These are phyloP conservation scores for Philhelius pedissequus DNA, from an alignment of 2,888 invertebrate species.

Conservation along the genomic window DNA sequence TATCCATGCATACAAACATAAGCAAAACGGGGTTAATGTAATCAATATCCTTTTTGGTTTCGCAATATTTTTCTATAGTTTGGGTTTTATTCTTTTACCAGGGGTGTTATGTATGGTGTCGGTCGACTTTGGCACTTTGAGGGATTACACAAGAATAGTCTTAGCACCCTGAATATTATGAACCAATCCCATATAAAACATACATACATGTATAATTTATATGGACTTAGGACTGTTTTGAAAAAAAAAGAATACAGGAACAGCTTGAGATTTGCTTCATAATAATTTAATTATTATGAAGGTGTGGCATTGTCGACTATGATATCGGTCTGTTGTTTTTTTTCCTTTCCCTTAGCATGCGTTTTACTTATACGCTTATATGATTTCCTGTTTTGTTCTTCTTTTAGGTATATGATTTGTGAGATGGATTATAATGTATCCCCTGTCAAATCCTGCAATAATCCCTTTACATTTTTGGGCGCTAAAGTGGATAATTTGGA, in stretches of 20 bases:
- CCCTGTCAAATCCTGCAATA: conserved; percentile 59
- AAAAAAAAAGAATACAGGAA: conserved; percentile 19
- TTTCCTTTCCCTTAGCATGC: neutral
- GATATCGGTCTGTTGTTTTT: neutral
- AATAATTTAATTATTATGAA: conserved; percentile 69
- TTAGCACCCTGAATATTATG: conserved; percentile 26
- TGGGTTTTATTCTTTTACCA: neutral
- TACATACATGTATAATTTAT: no score
- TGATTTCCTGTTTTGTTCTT: conserved; percentile 1
- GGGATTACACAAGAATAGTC: conserved; percentile 50
- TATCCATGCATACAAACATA: neutral
- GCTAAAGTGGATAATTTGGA: conserved; percentile 50
- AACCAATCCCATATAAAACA: conserved; percentile 63
- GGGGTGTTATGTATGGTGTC: conserved; percentile 25
- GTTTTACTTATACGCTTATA: neutral
- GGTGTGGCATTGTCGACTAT: conserved; percentile 57
- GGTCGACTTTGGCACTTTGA: conserved; percentile 48
- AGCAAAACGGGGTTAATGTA: conserved; percentile 55
- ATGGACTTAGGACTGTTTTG: no score
- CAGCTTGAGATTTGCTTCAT: conserved; percentile 66
- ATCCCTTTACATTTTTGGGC: conserved; percentile 49
- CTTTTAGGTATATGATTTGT: neutral
- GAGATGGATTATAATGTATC: conserved; percentile 58
- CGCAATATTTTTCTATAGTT: conserved; percentile 41
- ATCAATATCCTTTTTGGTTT: conserved; percentile 64